Base-by-base conservation (phyloP, 2,113 vertebrate genomes). In the Nycticebus coucang region DNA sequence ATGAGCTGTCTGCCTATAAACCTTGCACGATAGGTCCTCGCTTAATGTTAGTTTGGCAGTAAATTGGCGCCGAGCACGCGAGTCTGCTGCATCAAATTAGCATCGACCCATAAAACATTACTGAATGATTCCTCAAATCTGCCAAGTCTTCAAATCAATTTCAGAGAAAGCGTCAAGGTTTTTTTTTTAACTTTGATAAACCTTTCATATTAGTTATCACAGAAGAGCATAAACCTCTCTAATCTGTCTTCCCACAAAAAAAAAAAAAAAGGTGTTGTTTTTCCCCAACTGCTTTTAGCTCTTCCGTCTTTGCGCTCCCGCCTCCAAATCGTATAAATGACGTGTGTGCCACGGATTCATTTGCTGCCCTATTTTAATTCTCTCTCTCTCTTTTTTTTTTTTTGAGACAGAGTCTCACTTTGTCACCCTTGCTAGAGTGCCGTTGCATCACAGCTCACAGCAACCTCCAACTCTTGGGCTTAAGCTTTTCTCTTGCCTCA, bases 21-120 rank as follows among this genome's bases (percentile, higher is more conserved):
- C 97, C 94, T 93, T 93, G 86, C 96, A 81, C 53, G 75, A 45
- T 94, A 98, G 96, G 97, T 81, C 93, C 87, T 82, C 89, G 88
- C 97, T 98, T 98, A 98, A 97, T 97, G 98, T 45, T 85, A 90
- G 96, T 95, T 95, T 98, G 98, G 98, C 97, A 98, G 95, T 95
- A 97, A 97, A 96, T 72, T 97, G 98, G 98, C 96, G 55, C 64
- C 45, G 45, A 26, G 89, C 10, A 57, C 93, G 90, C 2, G 64
- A 94, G 91, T 97, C 96, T 0, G 0, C 95, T 94, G 97, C 96
- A 97, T 97, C 98, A 97, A 98, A 98, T 98, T 97, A 98, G 95
- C 98, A 98, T 95, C 19, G 97, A 98, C 98, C 96, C 53, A 4
- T 95, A 97, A 98, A 98, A 97, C 24, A 78, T 89, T 98, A 97